Evolutionary conservation across 2,888 invertebrate genomes (phyloP), one percentile per base, ranked within the genome.

Genomic region (Tricholauxania praeusta): DNA sequence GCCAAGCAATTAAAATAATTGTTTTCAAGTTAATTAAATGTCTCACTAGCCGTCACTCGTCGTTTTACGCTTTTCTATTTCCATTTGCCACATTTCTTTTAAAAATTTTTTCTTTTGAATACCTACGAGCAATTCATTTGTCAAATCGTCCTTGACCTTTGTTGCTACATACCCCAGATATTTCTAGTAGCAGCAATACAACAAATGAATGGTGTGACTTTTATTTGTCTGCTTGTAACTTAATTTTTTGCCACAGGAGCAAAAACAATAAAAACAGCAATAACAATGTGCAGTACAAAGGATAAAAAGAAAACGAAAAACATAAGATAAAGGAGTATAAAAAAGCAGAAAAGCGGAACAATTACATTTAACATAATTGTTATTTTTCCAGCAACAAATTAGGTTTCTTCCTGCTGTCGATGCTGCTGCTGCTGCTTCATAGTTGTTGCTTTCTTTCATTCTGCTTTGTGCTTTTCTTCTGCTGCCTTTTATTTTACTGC

Each of bases 361-460:
- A 82, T 82, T 83, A 79, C 83, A 80, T 82, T 80, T 79, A 82
- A 80, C 80, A 80, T 82, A 83, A 83, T 83, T 82, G 83, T 82
- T 83, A 82, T 82, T 82, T 79, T 82, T 76, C 28, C 22, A 39
- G 52, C 66, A 72, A 71, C 63, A 74, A 52, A 65, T 53, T 53
- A 55, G 55, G 68, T 57, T 68, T 47, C 55, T 55, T 55, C 53
- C 52, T 19, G 49, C 22, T 53, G 52, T n/a, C 55, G 28, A 14
- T 55, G 32, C 32, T 60, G 49, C 22, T 57, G 14, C 28, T 79
- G 80, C 77, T 80, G 79, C 79, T 79, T 77, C 77, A 75, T 78
- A 79, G 49, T 60, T n/a, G 14, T 51, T 52, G n/a, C 59, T 65
- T 19, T 32, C 15, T 49, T 71, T 64, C 15, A 49, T 19, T 15